phyloP scores from a whole-genome alignment of 1,140 invertebrate species.

The Drosophila virilis region DNA sequence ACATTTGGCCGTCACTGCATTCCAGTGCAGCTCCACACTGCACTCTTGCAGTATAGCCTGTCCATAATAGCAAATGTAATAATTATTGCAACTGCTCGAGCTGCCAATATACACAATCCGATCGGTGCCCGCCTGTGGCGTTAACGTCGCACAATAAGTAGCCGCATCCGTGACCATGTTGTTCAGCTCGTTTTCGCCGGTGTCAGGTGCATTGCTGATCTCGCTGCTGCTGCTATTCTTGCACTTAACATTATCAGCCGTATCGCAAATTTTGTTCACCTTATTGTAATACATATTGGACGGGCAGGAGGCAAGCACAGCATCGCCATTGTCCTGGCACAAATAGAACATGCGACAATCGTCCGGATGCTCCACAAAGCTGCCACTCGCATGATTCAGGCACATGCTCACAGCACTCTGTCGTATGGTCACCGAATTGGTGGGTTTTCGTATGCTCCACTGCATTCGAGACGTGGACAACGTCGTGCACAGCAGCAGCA shows the following conservation, averaged over 20 bases:
- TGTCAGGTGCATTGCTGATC: background rate
- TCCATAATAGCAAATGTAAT: slow-evolving; percentile 79
- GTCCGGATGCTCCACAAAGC: slow-evolving; percentile 68
- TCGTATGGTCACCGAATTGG: slow-evolving; percentile 69
- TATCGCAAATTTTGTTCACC: slow-evolving; percentile 69
- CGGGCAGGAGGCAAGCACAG: slow-evolving; percentile 70
- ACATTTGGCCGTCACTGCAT: slow-evolving; percentile 72
- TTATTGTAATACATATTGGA: slow-evolving; percentile 74
- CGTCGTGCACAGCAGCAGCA: background rate
- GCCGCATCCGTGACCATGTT: slow-evolving; percentile 58
- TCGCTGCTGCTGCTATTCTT: slow-evolving; percentile 32
- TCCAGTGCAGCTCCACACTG: slow-evolving; percentile 73
- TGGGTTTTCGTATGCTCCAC: slow-evolving; percentile 52
- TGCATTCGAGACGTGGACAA: slow-evolving; percentile 3
- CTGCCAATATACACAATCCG: slow-evolving; percentile 72
- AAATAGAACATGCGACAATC: slow-evolving; percentile 74
- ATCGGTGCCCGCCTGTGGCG: slow-evolving; percentile 46
- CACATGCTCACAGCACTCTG: slow-evolving; percentile 59
- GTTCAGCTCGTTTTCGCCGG: slow-evolving; percentile 37
- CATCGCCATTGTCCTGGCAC: slow-evolving; percentile 73
- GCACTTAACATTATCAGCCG: slow-evolving; percentile 62
- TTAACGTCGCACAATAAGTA: slow-evolving; percentile 55
- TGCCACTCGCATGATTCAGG: slow-evolving; percentile 59
- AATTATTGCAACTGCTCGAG: slow-evolving; percentile 62
- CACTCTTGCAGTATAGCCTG: slow-evolving; percentile 75